phyloP scores from a whole-genome alignment of 2,888 invertebrate genomes.

The Erebia aethiops region DNA sequence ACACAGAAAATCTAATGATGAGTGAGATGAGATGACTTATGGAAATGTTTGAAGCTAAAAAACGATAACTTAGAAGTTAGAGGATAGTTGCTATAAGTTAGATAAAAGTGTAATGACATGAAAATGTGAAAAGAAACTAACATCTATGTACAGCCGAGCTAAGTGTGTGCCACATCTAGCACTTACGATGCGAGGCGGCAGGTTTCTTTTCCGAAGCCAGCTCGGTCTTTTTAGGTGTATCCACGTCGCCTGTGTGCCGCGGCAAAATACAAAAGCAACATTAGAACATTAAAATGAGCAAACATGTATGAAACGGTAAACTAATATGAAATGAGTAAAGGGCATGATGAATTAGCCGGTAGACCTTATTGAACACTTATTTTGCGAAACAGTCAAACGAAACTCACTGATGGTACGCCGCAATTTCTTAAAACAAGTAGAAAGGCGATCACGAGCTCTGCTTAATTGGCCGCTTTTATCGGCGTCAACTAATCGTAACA shows the following conservation, averaged over 20 bases:
- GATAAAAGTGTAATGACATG: conserved; percentile 32
- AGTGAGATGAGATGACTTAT: conserved; percentile 14
- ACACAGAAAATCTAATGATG: conserved; percentile 19
- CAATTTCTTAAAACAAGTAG: conserved; percentile 78
- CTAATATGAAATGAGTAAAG: conserved; percentile 11
- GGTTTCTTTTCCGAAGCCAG: conserved; percentile 79
- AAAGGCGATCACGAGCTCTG: conserved; percentile 73
- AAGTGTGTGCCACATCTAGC: conserved; percentile 74
- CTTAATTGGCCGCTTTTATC: conserved; percentile 74
- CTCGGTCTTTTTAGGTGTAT: conserved; percentile 79
- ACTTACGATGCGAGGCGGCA: conserved; percentile 79
- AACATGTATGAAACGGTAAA: conserved; percentile 41
- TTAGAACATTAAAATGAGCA: conserved; percentile 73
- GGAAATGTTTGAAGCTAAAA: background rate
- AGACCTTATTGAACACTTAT: conserved; percentile 16
- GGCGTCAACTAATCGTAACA: conserved; percentile 71
- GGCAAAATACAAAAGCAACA: conserved; percentile 80
- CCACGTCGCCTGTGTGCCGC: conserved; percentile 79
- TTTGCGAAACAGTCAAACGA: conserved; percentile 29
- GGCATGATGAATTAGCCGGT: conserved; percentile 28
- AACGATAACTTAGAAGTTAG: conserved; percentile 9
- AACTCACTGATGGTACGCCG: conserved; percentile 80
- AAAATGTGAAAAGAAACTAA: conserved; percentile 33
- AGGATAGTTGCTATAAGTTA: conserved; percentile 5
- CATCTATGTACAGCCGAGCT: conserved; percentile 46